Base-by-base conservation (phyloP, 2,888 invertebrate species). In the Pediacus dermestoides region DNA sequence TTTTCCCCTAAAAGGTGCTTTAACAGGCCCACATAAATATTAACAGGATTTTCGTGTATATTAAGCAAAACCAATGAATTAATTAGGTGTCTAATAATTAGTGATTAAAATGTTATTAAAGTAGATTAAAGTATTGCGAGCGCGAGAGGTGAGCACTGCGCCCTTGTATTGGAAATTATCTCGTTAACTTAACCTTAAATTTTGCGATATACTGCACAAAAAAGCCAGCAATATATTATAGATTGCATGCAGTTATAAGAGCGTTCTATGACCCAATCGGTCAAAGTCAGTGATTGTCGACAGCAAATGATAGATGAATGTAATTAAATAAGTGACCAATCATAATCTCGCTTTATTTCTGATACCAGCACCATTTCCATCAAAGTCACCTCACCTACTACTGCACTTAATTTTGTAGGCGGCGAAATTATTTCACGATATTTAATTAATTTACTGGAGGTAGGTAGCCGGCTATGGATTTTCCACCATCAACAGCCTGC, bases 301-400 rank as follows among this genome's bases (percentile, higher is more conserved):
- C 66, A 63, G 60, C 58, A 59, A 62, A 64, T 67, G 67, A 67
- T 67, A 66, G 66, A 67, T 67, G 59, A 60, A 58, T 61, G 64
- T 66, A 66, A 67, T 67, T 67, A 67, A 67, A 67, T 67, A 67
- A 67, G 65, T 67, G 66, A 67, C 67, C 67, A 67, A 67, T 67
- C 67, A 67, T 67, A 67, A 64, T 64, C 61, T 58, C 64, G 63
- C 63, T 63, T 60, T 64, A 57, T 53, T 58, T 55, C 53, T 58
- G 59, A 60, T 60, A 60, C 55, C 52, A 47, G 55, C 55, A 55
- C 55, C 53, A 44, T 57, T 60, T 57, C 60, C 57, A 61, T 58
- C 61, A 60, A 57, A 54, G 56, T 56, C 56, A 52, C 44, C 46
- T 48, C 47, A 50, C 47, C 39, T 44, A 43, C 53, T 40, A 2